Evolutionary conservation across 2,113 vertebrate species (phyloP), one percentile per base, ranked within the genome.

Genomic region (Entomyzon cyanotis): DNA sequence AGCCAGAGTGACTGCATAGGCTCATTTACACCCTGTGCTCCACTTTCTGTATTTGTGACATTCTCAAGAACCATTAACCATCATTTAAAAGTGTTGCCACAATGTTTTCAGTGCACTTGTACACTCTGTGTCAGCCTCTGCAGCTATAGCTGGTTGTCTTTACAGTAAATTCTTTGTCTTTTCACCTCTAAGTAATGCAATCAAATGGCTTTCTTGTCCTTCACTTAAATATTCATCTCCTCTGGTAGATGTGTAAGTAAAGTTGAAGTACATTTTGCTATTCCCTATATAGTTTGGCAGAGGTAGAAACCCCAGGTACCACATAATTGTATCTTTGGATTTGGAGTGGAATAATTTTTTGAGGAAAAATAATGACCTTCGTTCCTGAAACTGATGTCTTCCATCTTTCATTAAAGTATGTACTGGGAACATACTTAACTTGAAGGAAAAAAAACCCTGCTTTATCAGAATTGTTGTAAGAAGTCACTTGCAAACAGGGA

Each of bases 201-300:
- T 87, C 75, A 96, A 95, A 89, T 68, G 73, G 41, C 80, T 90
- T 90, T 92, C 64, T 87, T 92, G 69, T 93, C 44, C 76, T 53
- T 84, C 65, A 31, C 64, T 89, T 95, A 87, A 94, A 92, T 90
- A 89, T 89, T 94, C 68, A n/a, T 94, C 75, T 95, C 55, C 21
- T 79, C 53, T 94, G 33, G 15, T 91, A 71, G 31, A 68, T 79
- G 14, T 83, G 39, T 87, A 83, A 76, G 65, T 64, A 63, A 67
- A 20, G 28, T 3, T 89, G 76, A 81, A 94, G 84, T 71, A 78
- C 37, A 60, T 93, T 74, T 94, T 77, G 20, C 73, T 93, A 28
- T 85, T 92, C 53, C 53, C 81, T 79, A 16, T 58, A 12, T 19
- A 52, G 28, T 52, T 46, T 76, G 65, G 37, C 60, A 82, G 52